Evolutionary conservation across 1,140 invertebrate species (phyloP).

Genomic region (Sitobion miscanthi): DNA sequence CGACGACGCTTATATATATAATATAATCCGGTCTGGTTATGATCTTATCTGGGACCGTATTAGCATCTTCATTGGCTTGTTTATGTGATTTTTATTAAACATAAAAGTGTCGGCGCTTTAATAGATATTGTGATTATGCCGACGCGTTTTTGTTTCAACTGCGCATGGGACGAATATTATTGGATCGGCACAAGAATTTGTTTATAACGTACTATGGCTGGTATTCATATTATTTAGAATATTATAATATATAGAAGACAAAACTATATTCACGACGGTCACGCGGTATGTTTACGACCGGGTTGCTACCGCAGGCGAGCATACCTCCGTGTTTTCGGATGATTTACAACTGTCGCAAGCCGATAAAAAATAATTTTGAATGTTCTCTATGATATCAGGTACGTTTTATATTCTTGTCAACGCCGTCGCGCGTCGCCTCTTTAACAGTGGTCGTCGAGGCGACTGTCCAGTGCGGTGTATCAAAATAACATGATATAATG

Average conservation of each 20-base stretch:
- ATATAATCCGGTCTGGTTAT: conserved; percentile 38
- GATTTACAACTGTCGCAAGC: conserved; percentile 34
- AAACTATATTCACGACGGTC: conserved; percentile 27
- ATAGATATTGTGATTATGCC: neutral
- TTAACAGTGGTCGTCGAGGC: neutral
- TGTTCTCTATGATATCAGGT: neutral
- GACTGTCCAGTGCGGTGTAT: neutral
- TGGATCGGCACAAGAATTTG: conserved; percentile 40
- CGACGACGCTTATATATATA: neutral
- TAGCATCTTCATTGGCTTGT: conserved; percentile 56
- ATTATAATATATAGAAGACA: neutral
- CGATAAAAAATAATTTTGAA: conserved; percentile 37
- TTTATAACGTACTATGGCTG: neutral
- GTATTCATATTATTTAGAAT: neutral
- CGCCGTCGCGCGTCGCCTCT: neutral
- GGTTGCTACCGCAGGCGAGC: conserved; percentile 53
- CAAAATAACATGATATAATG: too few relatives aligned
- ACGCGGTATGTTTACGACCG: conserved; percentile 46
- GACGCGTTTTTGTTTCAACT: conserved; percentile 4
- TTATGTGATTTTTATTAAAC: conserved; percentile 56
- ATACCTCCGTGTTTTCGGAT: conserved; percentile 48
- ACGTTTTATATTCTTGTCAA: neutral
- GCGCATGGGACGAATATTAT: conserved; percentile 16
- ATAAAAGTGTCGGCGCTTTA: conserved; percentile 53
- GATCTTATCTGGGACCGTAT: conserved; percentile 48